Evolutionary conservation across 2,797 vertebrate genomes (phyloP), one percentile per base, ranked within the genome.

Genomic region (Ceryle rudis): DNA sequence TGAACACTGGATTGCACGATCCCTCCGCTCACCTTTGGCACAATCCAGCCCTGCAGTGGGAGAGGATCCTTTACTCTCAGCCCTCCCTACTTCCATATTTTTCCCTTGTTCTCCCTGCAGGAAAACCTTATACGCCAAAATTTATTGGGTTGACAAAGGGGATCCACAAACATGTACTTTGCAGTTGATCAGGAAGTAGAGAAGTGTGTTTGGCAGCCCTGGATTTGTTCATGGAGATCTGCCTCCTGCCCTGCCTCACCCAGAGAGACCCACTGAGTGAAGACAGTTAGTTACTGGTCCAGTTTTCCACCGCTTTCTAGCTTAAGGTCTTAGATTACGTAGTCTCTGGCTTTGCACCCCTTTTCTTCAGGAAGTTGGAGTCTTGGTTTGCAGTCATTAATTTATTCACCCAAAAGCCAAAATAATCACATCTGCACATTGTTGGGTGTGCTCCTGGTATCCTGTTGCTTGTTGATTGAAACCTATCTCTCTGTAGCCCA

Each of bases 81-180:
- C 5, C 16, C 33, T 61, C 28, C 28, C 26, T 0, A 0, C 31
- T 78, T 60, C 41, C 22, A 47, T 47, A 47, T 37, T 78, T 57
- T 33, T 23, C 22, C 7, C 21, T 9, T 22, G 8, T 44, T 21
- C 23, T 49, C 2, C 22, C 20, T 35, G 5, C 41, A 25, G 81
- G 72, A 54, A 55, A 14, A 2, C 1, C 7, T 26, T 6, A 2
- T 6, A 2, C 20, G 20, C 49, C 26, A 0, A 0, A 3, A 4
- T 29, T 16, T 26, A 0, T 7, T 6, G 49, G 29, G 11, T 14
- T 74, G 64, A 5, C 41, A 21, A 9, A 62, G 49, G n/a, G n/a
- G 14, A 62, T n/a, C 14, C 57, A 13, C 28, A 33, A 12, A 25
- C 1, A 0, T 0, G 4, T 9, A 1, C 9, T 37, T 17, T 57